Evolutionary conservation across 2,113 vertebrate species (phyloP), one percentile per base, ranked within the genome.

Genomic region (Cottus gobio): DNA sequence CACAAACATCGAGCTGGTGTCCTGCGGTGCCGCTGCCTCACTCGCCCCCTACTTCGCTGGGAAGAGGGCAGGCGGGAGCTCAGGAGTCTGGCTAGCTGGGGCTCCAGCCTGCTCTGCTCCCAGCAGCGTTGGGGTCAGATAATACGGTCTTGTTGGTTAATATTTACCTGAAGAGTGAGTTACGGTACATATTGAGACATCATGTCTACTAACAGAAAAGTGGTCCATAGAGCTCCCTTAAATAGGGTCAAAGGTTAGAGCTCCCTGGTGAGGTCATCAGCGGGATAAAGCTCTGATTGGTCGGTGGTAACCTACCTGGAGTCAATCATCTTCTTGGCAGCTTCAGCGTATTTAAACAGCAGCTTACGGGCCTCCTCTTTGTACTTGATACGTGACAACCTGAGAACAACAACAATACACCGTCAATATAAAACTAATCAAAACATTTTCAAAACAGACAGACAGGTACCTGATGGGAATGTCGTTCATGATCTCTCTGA

Each of bases 401-500:
- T 98, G 88, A 50, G 75, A 87, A 39, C 11, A 42, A 15, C 0
- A 5, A 64, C 1, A 5, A 64, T 0, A 70, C 8, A 48, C 11
- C 1, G 42, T 37, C 16, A 30, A 36, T 15, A 60, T 15, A 0
- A 26, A 13, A 58, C n/a, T 1, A 44, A 31, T 37, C 48, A 36
- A 50, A 3, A 52, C 44, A 24, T 20, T 66, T 44, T n/a, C 16
- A 31, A 5, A 26, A 2, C 30, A 24, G 22, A 60, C 57, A 31
- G 20, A 39, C 13, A 28, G 22, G 22, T 65, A 92, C 98, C 98
- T 98, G 95, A 99, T 99, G 79, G 98, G 98, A 92, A 99, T 99
- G 95, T 99, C 98, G 39, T 98, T 99, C 98, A 99, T 99, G 90
- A 99, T 97, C 94, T 99, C 98, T 80, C 97, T 95, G 93, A 99